A percentile compares a stretch with the other conserved stretches of the same genome.
These are phyloP conservation scores for Lytechinus variegatus DNA, from an alignment of 35 echinoderm and acorn worm genomes.

Conservation along the genomic window DNA sequence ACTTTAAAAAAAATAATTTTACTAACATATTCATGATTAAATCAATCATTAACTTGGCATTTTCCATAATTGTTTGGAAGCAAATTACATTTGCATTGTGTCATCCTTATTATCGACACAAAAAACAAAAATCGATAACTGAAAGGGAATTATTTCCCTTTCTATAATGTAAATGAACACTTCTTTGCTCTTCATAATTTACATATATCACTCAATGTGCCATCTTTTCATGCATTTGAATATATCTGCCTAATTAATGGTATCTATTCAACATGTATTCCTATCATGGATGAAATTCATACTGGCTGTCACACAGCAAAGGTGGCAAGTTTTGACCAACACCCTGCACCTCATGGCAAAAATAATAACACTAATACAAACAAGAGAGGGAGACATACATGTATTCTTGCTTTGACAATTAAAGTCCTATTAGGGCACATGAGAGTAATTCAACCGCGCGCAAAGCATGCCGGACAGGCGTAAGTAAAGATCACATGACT, in stretches of 20 bases:
- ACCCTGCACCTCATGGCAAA: background rate
- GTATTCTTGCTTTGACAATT: no score
- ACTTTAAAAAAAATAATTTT: no score
- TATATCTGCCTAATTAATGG: background rate
- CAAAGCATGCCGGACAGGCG: no score
- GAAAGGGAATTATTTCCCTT: background rate
- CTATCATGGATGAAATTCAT: background rate
- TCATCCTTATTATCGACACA: background rate
- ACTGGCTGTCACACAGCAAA: background rate
- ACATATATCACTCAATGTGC: no score
- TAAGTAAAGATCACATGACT: no score
- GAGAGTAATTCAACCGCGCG: no score
- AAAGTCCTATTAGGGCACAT: no score
- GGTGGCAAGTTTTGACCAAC: background rate
- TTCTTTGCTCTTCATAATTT: background rate
- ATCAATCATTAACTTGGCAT: no score
- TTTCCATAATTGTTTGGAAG: background rate
- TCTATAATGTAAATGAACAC: background rate
- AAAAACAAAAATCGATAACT: background rate
- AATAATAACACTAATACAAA: background rate
- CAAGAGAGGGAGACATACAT: background rate
- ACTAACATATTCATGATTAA: no score
- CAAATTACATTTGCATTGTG: background rate
- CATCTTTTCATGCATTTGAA: no score
- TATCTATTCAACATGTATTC: background rate